These are phyloP conservation scores for Somateria mollissima DNA, from an alignment of 2,797 vertebrate genomes.

Conservation along the genomic window DNA sequence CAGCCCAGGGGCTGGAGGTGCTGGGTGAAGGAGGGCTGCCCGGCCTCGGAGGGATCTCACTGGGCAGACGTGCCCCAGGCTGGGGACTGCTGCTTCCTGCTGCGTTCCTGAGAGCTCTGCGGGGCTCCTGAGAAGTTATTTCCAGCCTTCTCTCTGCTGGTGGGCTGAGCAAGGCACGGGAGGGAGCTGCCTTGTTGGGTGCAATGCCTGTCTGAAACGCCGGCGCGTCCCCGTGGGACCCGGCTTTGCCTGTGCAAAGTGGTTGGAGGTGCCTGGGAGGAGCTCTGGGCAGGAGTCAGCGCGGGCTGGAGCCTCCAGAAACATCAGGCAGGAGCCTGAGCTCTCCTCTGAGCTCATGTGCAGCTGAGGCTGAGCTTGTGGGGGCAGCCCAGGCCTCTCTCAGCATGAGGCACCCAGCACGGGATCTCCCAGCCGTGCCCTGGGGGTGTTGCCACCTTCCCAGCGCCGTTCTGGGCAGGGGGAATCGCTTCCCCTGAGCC, in stretches of 20 bases:
- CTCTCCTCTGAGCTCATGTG: neutral
- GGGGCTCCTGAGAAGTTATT: neutral
- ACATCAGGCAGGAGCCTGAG: neutral
- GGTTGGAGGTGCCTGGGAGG: neutral
- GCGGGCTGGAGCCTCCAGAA: neutral
- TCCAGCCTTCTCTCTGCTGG: neutral
- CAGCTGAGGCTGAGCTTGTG: neutral
- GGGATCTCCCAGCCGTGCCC: neutral
- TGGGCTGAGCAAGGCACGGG: neutral
- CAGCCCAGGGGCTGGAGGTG: no score
- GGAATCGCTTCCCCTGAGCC: neutral
- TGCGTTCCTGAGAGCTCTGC: neutral
- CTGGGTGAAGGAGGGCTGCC: neutral
- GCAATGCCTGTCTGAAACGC: fast-evolving
- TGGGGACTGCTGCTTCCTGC: neutral
- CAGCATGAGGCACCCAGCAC: no score
- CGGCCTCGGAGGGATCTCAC: no score
- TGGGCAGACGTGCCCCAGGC: neutral
- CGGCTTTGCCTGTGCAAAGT: neutral
- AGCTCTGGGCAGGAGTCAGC: no score
- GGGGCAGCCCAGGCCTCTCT: neutral
- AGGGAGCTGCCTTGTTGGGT: neutral
- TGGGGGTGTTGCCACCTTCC: neutral
- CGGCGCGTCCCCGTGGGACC: fast-evolving
- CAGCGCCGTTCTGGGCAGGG: neutral